Conservation (phyloP, 2,113 vertebrate genomes). For the Corythornis vintsioides region DNA sequence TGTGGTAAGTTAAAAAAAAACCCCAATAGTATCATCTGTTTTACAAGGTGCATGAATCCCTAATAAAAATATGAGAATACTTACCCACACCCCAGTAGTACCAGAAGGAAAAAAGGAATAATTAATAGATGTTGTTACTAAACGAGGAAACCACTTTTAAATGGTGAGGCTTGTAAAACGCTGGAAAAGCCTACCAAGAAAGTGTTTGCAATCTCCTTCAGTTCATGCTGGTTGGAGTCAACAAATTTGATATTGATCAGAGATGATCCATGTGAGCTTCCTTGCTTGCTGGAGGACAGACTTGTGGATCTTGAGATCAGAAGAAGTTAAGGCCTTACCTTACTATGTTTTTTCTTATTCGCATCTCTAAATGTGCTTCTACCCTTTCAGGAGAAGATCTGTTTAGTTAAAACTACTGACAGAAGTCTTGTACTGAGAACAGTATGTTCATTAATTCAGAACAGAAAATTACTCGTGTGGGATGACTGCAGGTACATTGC, state of each 20-base stretch:
- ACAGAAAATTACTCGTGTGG: constrained; percentile 15
- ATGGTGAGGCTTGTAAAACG: neutral
- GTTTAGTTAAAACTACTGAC: neutral
- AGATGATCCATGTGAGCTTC: neutral
- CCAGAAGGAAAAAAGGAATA: neutral
- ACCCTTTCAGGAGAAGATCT: neutral
- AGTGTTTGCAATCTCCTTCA: neutral
- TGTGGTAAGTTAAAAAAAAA: neutral
- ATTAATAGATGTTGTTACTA: neutral
- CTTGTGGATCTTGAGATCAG: neutral
- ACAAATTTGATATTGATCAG: neutral
- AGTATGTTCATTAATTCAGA: constrained; percentile 8
- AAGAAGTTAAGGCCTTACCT: neutral
- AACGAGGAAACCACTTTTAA: neutral
- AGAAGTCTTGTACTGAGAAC: neutral
- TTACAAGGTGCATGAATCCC: neutral
- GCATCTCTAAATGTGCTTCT: neutral
- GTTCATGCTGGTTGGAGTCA: neutral
- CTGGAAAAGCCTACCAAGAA: neutral
- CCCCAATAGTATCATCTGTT: neutral
- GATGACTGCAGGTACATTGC: neutral
- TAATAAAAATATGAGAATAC: neutral
- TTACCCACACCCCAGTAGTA: neutral
- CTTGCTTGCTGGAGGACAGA: neutral
- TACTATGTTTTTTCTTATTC: neutral